A percentile compares a stretch with the other conserved stretches of the same genome.
phyloP scores from a whole-genome alignment of 2,113 vertebrate genomes.

The Papio anubis region DNA sequence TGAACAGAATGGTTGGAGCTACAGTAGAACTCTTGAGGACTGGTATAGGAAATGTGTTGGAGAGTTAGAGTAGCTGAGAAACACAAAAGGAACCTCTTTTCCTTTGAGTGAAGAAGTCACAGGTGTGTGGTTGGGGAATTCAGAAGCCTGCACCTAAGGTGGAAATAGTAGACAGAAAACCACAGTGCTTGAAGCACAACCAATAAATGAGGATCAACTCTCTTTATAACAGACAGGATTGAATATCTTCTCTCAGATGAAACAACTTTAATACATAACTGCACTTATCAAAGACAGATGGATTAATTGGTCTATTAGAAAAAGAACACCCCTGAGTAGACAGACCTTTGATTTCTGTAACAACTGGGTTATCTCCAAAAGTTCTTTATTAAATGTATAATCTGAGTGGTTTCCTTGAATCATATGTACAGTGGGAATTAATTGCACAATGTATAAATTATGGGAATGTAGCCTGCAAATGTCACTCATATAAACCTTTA shows the following conservation, averaged over 20 bases:
- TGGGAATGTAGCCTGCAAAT: not conserved
- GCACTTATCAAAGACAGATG: not conserved
- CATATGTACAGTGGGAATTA: not conserved
- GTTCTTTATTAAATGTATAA: not conserved
- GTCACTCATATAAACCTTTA: not conserved
- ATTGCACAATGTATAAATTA: not conserved
- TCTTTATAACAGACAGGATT: not conserved
- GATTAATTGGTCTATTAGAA: not conserved
- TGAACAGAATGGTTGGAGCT: not conserved
- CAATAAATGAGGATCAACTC: not conserved
- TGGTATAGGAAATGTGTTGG: not conserved
- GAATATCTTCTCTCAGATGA: not conserved
- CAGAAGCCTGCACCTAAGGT: not conserved
- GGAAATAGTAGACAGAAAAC: not conserved
- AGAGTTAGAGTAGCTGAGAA: not conserved
- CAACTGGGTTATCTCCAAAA: not conserved
- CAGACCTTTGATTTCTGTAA: not conserved
- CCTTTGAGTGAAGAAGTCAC: not conserved
- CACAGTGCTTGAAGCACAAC: not conserved
- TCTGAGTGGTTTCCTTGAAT: not conserved
- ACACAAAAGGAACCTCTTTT: not conserved
- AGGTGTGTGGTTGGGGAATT: not conserved
- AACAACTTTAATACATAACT: conserved; percentile 15
- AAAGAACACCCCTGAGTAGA: not conserved
- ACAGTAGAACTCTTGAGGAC: not conserved